These are phyloP conservation scores for Prunella himalayana DNA, from an alignment of 2,113 vertebrate genomes.

Conservation along the genomic window DNA sequence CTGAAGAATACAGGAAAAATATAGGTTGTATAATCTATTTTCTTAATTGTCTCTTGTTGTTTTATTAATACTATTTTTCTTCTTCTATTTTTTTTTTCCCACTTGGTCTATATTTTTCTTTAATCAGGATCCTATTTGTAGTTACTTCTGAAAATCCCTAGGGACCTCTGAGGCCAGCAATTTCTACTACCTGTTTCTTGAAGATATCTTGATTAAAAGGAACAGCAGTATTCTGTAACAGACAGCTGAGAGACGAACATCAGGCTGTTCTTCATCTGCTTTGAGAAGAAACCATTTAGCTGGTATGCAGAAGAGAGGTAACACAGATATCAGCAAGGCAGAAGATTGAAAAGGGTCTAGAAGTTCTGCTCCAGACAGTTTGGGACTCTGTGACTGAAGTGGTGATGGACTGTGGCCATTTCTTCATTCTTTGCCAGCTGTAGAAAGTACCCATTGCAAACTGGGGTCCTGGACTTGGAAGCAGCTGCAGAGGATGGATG, in stretches of 20 bases:
- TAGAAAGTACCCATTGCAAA: neutral
- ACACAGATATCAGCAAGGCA: neutral
- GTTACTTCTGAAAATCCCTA: neutral
- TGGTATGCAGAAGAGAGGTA: neutral
- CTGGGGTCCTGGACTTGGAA: neutral
- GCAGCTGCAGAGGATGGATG: neutral
- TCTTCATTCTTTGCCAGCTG: neutral
- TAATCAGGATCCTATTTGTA: neutral
- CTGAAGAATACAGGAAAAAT: neutral
- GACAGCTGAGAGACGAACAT: neutral
- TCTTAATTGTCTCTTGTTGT: neutral
- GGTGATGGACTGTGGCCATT: neutral
- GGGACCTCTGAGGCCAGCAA: neutral
- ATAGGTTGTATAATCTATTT: neutral
- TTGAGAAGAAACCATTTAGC: fast-evolving
- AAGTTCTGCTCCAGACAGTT: neutral
- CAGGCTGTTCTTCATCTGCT: neutral
- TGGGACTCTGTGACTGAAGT: neutral
- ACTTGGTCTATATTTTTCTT: neutral
- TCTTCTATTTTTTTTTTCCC: neutral
- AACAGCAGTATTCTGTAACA: neutral
- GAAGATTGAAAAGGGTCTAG: neutral
- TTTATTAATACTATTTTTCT: neutral
- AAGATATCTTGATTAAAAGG: neutral
- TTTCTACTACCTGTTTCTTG: neutral